Base-by-base conservation (phyloP, 2,888 invertebrate species). In the Himalopsyche tibetana region DNA sequence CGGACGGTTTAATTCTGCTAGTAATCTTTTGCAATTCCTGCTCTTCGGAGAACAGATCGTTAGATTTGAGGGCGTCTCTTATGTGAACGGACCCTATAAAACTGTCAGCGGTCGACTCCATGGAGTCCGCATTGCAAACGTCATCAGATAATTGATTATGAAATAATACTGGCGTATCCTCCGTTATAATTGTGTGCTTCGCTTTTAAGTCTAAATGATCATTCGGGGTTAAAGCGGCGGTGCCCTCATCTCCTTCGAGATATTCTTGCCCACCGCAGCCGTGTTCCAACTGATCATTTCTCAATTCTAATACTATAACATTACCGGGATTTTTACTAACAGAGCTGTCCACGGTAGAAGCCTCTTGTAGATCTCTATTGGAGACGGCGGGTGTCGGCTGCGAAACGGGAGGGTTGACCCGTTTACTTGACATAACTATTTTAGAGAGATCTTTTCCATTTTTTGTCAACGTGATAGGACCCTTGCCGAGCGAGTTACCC, bases 151-250 rank as follows among this genome's bases (percentile, higher is more conserved):
- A 91, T 89, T 91, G 92, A 87, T 88, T 91, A 84, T 92, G 92
- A 89, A 93, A 93, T 80, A 93, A 89, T 28, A 94, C 94, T 5
- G 94, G 94, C 3, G 94, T 94, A 89, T 94, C 94, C 89, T 93
- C 93, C 11, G 95, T 94, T 84, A 94, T 93, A 74, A 90, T 89
- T 4, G 84, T 55, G 51, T 84, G 85, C 74, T 90, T 86, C 79
- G 82, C 28, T 55, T 84, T 83, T n/a, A 82, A 28, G 19, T 55
- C 28, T 42, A 82, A 69, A 28, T 80, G 28, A 69, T 87, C 55
- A 51, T 82, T 80, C 17, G 80, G 82, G 9, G 56, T 84, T 55
- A 83, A 45, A 51, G 91, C 91, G 84, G 91, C 91, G 42, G 83
- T 88, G 17, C 91, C 91, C 2, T 90, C 91, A 0, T 90, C 86